Conservation (phyloP, 1,140 invertebrate species). For the Macrocentrus cingulum region DNA sequence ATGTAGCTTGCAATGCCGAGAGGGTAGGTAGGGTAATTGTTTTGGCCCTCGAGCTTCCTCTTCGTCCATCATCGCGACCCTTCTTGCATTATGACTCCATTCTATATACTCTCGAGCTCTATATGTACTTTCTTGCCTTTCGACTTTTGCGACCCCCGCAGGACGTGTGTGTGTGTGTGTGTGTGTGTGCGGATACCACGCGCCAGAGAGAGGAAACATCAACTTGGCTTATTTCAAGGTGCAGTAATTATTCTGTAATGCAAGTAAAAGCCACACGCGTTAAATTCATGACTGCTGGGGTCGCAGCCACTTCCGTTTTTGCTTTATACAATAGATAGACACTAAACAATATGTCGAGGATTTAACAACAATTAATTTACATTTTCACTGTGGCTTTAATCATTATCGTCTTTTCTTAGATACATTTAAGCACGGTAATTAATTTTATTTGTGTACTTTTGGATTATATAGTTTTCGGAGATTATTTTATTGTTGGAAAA, state of each 20-base stretch:
- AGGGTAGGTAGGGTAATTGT: conserved; percentile 23
- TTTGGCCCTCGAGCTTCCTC: conserved; percentile 5
- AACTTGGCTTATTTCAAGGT: not conserved
- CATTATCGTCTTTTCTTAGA: no score
- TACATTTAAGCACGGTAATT: no score
- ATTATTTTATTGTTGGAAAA: no score
- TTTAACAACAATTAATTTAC: no score
- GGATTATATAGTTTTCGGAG: no score
- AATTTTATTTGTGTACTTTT: no score
- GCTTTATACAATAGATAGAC: no score
- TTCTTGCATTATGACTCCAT: not conserved
- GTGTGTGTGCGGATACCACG: not conserved
- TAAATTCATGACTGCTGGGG: not conserved
- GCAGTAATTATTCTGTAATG: not conserved
- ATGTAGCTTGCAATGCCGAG: conserved; percentile 7
- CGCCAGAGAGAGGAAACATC: not conserved
- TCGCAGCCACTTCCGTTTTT: not conserved
- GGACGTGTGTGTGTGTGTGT: not conserved
- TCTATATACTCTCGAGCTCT: no score
- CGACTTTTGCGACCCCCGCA: not conserved
- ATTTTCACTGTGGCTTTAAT: no score
- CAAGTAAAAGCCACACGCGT: not conserved
- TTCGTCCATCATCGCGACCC: not conserved
- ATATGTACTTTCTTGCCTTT: not conserved
- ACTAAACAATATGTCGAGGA: no score